Conservation (phyloP, 2,888 invertebrate genomes). For the Lydus trimaculatus region DNA sequence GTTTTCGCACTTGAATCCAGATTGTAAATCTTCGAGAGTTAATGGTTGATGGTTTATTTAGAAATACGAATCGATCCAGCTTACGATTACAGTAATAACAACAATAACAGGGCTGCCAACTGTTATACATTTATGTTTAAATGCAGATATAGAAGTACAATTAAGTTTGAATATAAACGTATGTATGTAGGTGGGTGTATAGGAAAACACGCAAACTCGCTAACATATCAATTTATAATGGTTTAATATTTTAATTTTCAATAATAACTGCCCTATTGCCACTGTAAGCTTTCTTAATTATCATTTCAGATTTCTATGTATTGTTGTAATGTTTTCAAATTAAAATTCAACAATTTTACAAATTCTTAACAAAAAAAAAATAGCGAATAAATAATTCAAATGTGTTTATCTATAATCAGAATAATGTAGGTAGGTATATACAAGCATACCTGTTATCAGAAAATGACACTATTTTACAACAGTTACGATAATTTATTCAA, state of each 20-base stretch:
- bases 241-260: constrained; percentile 37
- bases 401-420: background rate
- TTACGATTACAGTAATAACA: constrained; percentile 3
- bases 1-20: background rate
- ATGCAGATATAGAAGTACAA: background rate
- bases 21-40: constrained; percentile 1
- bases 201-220: constrained; percentile 24
- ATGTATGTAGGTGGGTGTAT: background rate
- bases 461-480: background rate
- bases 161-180: background rate
- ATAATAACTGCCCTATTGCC: constrained; percentile 32
- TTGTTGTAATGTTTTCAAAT: too few relatives aligned
- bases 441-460: background rate
- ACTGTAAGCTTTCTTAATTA: background rate
- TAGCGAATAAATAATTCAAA: constrained; percentile 1
- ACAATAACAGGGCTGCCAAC: constrained; percentile 10
- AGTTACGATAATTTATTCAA: background rate
- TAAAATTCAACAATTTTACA: background rate
- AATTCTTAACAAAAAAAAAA: background rate
- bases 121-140: constrained; percentile 4
- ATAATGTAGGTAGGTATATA: background rate
- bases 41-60: constrained; percentile 5
- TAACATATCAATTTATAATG: constrained; percentile 46
- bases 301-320: too few relatives aligned
- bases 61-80: background rate